A percentile compares a stretch with the other conserved stretches of the same genome.
Evolutionary conservation across 2,113 vertebrate genomes (phyloP).

Genomic region (Oxyruncus cristatus): DNA sequence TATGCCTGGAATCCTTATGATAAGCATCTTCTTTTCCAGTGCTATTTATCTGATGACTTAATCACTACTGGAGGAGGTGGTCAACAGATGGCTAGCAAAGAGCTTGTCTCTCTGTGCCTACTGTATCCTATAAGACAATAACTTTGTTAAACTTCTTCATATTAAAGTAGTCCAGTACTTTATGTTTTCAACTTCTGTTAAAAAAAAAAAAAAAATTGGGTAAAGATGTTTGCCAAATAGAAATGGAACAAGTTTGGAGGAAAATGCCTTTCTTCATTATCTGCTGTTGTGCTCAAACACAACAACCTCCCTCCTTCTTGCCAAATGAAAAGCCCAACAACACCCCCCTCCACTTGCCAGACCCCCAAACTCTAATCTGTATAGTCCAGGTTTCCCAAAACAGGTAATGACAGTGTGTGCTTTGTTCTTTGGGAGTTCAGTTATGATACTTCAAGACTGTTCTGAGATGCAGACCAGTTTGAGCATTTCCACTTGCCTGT

Average conservation of each 20-base stretch:
- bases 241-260: not conserved
- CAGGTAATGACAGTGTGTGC: not conserved
- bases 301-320: accelerated
- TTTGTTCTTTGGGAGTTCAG: not conserved
- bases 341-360: not conserved
- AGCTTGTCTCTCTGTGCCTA: not conserved
- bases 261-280: not conserved
- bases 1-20: not conserved
- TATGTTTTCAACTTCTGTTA: not conserved
- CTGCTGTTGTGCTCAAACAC: not conserved
- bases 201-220: not conserved
- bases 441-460: not conserved
- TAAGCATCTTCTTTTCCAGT: not conserved
- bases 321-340: accelerated
- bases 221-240: not conserved
- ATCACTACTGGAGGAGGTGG: not conserved
- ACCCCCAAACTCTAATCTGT: not conserved
- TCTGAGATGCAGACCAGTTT: not conserved
- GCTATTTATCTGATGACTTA: not conserved
- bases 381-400: not conserved
- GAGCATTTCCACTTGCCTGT: not conserved
- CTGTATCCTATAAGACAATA: not conserved
- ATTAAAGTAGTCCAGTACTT: not conserved
- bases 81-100: not conserved
- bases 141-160: not conserved